A percentile compares a stretch with the other conserved stretches of the same genome.
phyloP scores from a whole-genome alignment of 2,113 vertebrate species.

The Acrocephalus kingi region DNA sequence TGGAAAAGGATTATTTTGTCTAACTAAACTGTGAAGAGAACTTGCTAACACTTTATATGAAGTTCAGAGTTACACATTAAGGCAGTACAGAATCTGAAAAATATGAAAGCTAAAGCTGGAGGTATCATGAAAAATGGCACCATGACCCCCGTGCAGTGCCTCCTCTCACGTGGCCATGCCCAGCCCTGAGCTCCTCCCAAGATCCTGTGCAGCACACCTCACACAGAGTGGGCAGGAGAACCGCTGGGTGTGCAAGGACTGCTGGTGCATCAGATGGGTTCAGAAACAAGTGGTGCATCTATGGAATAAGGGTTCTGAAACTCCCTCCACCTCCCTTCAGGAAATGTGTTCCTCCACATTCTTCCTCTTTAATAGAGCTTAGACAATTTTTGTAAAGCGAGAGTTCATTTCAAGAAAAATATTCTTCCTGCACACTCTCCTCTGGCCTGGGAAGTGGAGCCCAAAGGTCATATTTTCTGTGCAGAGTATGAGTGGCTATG shows the following conservation, averaged over 20 bases:
- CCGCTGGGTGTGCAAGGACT: fast-evolving
- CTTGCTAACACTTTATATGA: background rate
- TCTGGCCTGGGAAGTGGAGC: background rate
- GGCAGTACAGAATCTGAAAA: background rate
- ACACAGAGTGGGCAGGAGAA: background rate
- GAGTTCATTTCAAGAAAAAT: background rate
- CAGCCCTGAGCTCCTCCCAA: background rate
- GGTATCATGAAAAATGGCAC: background rate
- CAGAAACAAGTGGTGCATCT: background rate
- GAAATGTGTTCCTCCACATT: background rate
- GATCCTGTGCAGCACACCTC: fast-evolving
- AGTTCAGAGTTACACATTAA: background rate
- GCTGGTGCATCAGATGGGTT: background rate
- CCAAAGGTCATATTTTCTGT: background rate
- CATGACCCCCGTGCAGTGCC: fast-evolving
- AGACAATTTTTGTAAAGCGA: background rate
- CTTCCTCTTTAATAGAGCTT: background rate
- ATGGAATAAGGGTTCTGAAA: background rate
- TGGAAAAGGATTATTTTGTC: background rate
- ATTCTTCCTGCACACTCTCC: background rate
- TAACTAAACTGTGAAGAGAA: background rate
- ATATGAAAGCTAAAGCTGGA: background rate
- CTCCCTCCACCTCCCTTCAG: background rate
- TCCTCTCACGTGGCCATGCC: fast-evolving
- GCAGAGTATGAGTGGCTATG: background rate